phyloP scores from a whole-genome alignment of 2,113 vertebrate species.

The Ginglymostoma cirratum region DNA sequence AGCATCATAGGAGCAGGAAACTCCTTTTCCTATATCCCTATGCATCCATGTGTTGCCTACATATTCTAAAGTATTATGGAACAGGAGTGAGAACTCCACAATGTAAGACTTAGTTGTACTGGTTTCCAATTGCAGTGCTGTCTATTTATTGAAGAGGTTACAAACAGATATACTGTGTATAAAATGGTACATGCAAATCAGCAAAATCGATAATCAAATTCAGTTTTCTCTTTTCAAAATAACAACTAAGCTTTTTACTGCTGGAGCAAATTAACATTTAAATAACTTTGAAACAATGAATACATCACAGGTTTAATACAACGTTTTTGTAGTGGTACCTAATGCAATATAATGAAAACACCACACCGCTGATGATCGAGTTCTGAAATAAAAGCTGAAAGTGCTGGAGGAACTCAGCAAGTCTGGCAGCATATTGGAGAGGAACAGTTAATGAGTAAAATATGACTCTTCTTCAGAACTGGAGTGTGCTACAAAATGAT shows the following conservation, averaged over 20 bases:
- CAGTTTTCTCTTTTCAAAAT: not conserved
- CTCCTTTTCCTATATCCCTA: not conserved
- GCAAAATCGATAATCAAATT: slow-evolving; percentile 16
- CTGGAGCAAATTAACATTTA: not conserved
- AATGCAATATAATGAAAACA: not conserved
- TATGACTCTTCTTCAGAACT: too few species aligned
- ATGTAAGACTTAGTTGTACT: not conserved
- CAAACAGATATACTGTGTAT: not conserved
- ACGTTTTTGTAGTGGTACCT: too few species aligned
- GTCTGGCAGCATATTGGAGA: too few species aligned
- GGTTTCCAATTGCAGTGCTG: not conserved
- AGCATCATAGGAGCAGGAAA: too few species aligned
- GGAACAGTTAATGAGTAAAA: too few species aligned
- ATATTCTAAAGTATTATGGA: not conserved
- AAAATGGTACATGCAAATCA: not conserved
- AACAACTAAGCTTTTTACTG: not conserved
- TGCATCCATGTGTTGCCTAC: not conserved
- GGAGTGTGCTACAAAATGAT: too few species aligned
- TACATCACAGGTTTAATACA: not conserved
- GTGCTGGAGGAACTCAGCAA: too few species aligned
- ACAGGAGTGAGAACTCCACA: not conserved
- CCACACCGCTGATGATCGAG: too few species aligned
- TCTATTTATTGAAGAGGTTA: not conserved
- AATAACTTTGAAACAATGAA: not conserved
- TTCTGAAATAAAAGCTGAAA: too few species aligned